phyloP scores from a whole-genome alignment of 2,113 vertebrate genomes.

The Collichthys lucidus region DNA sequence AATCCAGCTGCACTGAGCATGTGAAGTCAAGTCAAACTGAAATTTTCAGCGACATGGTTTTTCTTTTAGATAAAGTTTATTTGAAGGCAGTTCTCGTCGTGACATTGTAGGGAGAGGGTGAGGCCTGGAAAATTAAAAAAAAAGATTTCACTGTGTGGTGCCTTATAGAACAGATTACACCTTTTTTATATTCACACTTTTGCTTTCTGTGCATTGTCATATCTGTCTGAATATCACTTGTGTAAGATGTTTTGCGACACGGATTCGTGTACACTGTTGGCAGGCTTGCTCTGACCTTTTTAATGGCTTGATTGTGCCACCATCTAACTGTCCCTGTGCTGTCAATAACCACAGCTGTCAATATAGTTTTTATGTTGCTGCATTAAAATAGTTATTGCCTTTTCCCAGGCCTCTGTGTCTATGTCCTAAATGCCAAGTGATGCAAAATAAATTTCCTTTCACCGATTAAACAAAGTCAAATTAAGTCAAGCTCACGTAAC shows the following conservation, averaged over 20 bases:
- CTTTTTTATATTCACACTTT: not conserved
- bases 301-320: constrained; percentile 29
- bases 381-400: constrained; percentile 62
- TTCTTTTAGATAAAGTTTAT: constrained; percentile 41
- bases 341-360: constrained; percentile 63
- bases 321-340: constrained; percentile 15
- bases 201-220: not conserved
- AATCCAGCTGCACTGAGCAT: constrained; percentile 58
- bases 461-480: constrained; percentile 69
- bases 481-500: constrained; percentile 71
- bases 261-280: constrained; percentile 13
- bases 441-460: constrained; percentile 68
- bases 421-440: constrained; percentile 76
- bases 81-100: constrained; percentile 35
- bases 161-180: not conserved
- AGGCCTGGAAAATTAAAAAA: not conserved
- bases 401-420: constrained; percentile 2
- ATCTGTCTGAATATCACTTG: not conserved
- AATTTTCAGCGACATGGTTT: constrained; percentile 20
- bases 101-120: not conserved
- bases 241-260: not conserved
- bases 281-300: constrained; percentile 9
- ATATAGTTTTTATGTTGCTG: constrained; percentile 65
- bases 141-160: constrained; percentile 2
- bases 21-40: constrained; percentile 58